A percentile compares a stretch with the other conserved stretches of the same genome.
Evolutionary conservation across 2,888 invertebrate genomes (phyloP).

Genomic region (Seira sanloemensis): DNA sequence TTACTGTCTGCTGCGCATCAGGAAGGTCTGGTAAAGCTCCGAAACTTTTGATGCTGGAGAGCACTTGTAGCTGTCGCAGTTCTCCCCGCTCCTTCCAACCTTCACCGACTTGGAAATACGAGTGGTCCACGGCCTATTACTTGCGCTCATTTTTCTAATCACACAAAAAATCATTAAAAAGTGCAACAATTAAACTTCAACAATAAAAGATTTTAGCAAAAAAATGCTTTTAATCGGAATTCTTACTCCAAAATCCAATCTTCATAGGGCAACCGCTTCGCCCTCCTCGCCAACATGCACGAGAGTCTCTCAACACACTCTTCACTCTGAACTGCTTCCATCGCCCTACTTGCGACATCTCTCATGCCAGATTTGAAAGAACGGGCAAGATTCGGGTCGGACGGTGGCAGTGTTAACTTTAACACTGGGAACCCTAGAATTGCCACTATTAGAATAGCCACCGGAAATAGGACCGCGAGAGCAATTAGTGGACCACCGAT

Average conservation of each 20-base stretch:
- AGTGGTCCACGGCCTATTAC: conserved; percentile 49
- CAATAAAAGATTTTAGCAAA: neutral
- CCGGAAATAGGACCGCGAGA: conserved; percentile 55
- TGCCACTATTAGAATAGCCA: conserved; percentile 48
- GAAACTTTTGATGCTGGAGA: conserved; percentile 23
- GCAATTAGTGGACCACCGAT: conserved; percentile 41
- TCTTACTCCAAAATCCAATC: conserved; percentile 65
- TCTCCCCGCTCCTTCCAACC: conserved; percentile 40
- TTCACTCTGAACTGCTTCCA: conserved; percentile 62
- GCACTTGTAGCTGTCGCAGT: conserved; percentile 59
- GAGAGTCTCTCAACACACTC: conserved; percentile 69
- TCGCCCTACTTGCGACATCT: conserved; percentile 38
- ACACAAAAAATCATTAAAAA: neutral
- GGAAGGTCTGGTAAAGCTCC: too few relatives aligned
- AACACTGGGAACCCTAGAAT: conserved; percentile 61
- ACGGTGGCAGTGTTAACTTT: conserved; percentile 55
- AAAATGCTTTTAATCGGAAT: neutral
- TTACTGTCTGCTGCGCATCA: too few relatives aligned
- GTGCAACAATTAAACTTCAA: neutral
- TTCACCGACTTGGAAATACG: conserved; percentile 65
- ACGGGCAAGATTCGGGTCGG: neutral
- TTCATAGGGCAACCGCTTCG: conserved; percentile 53
- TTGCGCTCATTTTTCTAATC: conserved; percentile 60
- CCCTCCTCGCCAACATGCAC: conserved; percentile 61
- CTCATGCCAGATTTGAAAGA: conserved; percentile 23